These are phyloP conservation scores for Oopsacas minuta DNA, from an alignment of 37 sponge, comb jelly and placozoan genomes.

Conservation along the genomic window DNA sequence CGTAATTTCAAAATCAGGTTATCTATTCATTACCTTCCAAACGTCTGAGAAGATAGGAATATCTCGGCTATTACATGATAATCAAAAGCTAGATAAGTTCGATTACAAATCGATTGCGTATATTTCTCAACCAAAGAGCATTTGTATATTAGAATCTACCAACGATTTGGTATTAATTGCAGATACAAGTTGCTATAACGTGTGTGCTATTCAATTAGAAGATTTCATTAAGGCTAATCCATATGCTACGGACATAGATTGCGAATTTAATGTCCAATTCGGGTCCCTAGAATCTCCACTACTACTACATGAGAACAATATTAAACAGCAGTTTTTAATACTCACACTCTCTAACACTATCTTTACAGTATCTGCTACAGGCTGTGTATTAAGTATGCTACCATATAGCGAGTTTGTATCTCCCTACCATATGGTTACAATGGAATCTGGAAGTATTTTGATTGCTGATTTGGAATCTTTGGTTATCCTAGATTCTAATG, in stretches of 20 bases:
- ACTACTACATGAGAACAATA: background rate
- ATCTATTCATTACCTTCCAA: background rate
- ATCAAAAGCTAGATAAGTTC: background rate
- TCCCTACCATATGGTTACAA: background rate
- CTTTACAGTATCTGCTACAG: background rate
- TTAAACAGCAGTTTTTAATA: background rate
- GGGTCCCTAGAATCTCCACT: background rate
- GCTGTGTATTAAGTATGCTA: background rate
- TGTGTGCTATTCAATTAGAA: background rate
- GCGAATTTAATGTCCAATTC: background rate
- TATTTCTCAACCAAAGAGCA: background rate
- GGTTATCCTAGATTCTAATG: background rate
- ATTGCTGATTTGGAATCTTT: background rate
- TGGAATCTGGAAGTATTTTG: background rate
- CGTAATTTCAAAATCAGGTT: background rate
- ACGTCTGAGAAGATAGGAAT: background rate
- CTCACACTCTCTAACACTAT: background rate
- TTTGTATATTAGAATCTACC: background rate
- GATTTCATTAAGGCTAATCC: background rate
- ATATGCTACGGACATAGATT: background rate
- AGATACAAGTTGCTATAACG: background rate
- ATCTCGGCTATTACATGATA: background rate
- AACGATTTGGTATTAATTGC: background rate
- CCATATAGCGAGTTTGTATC: background rate
- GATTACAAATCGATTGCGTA: background rate